Base-by-base conservation (phyloP, 2,797 vertebrate species). In the Pteropus rufus region DNA sequence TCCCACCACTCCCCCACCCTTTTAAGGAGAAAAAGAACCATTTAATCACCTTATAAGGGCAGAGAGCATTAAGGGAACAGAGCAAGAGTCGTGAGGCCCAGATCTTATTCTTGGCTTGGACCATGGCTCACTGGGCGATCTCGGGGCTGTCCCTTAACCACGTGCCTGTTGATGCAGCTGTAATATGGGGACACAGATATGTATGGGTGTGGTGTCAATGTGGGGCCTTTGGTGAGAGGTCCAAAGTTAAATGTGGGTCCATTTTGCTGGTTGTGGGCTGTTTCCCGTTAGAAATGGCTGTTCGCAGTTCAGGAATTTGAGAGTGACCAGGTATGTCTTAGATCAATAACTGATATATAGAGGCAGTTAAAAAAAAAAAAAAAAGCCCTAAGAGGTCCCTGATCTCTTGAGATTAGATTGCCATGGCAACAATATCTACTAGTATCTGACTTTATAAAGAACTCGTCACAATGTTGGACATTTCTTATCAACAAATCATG, bases 1-100 rank as follows among this genome's bases (percentile, higher is more conserved):
- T 91, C 77, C 92, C 90, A 79, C 67, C 72, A 88, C 86, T 34
- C 10, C 58, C 54, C 91, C 81, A 49, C 49, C 69, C 72, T 92
- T 93, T 91, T 64, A 93, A 77, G 76, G 60, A 95, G 54, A 97
- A 95, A 97, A 97, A 97, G 97, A 96, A 67, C 91, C 91, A 94
- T 97, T 98, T 92, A 97, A 97, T 97, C 96, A 97, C 97, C 97
- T 96, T 97, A 97, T 96, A 98, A 97, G 96, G 95, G 92, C 85
- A 97, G 95, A 93, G 79, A 95, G 81, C 75, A 91, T 84, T 92
- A 46, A 83, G 95, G 67, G 77, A 89, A 54, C 70, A 90, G 76
- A 93, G 91, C 67, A 85, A 89, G 94, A 96, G 90, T 95, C 91
- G 80, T 75, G 92, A 93, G 94, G 88, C 92, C 85, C 95, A 95